Evolutionary conservation across 2,797 vertebrate species (phyloP), one percentile per base, ranked within the genome.

Genomic region (Xyrichtys novacula): DNA sequence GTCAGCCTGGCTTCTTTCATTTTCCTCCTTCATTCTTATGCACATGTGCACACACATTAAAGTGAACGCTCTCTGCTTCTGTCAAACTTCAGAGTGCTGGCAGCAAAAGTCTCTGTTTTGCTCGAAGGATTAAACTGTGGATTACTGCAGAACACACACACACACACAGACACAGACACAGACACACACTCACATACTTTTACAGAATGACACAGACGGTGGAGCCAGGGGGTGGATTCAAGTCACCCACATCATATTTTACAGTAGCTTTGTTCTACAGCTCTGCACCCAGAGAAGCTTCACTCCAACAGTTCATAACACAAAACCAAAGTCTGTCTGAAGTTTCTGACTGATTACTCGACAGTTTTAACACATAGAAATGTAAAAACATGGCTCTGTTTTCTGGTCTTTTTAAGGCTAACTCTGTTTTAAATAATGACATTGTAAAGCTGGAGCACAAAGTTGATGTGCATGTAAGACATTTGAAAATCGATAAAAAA

Each of bases 81-180:
- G 60, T 57, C 65, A 53, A 60, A 68, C 54, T 42, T 56, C 29
- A 15, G 47, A 76, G 50, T 28, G 47, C 31, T 57, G 52, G 72
- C 75, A 78, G 63, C 65, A 65, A 68, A 77, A 78, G 46, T 56
- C 15, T 61, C 48, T 28, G 60, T 76, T 78, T 63, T 71, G 32
- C 53, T 71, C 25, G 36, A 61, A 72, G 80, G 78, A 79, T 85
- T 88, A 82, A 86, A 85, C 65, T 71, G 61, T 62, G 83, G 86
- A 88, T 87, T 85, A 82, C 80, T 76, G 55, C 70, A 68, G 71
- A 50, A 26, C 67, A 65, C 64, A 68, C 23, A 23, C 38, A 38
- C 23, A 65, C 36, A 39, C 15, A 15, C 15, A 39, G 36, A 61
- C 14, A 38, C 42, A 61, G 9, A 39, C 22, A 52, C 2, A 44